Conservation (phyloP, 2,797 vertebrate species). For the Coranthus polyacanthus region DNA sequence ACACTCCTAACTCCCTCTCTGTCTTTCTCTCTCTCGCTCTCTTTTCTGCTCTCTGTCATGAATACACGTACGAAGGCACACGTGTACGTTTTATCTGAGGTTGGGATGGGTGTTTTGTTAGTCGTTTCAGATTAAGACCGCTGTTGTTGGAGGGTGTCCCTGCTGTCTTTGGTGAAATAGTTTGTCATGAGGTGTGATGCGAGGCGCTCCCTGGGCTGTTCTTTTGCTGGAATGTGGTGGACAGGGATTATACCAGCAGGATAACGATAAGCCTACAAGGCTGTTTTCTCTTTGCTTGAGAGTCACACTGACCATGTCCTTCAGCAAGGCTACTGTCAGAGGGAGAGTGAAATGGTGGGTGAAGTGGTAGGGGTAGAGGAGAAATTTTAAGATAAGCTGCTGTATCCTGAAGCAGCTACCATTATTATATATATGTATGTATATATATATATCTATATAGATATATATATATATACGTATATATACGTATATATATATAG, state of each 20-base stretch:
- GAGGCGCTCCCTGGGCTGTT: conserved; percentile 28
- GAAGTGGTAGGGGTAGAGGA: conserved; percentile 12
- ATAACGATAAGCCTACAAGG: conserved; percentile 82
- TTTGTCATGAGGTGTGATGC: conserved; percentile 67
- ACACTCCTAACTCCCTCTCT: conserved; percentile 32
- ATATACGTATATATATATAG: too few species aligned
- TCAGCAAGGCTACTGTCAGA: conserved; percentile 54
- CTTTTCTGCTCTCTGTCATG: not conserved
- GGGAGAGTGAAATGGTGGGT: conserved; percentile 33
- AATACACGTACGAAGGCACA: conserved; percentile 1
- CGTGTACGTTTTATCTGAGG: conserved; percentile 34
- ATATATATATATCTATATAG: too few species aligned
- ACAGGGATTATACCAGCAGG: conserved; percentile 83
- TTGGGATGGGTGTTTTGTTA: conserved; percentile 20
- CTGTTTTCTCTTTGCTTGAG: conserved; percentile 64
- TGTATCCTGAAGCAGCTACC: conserved; percentile 23
- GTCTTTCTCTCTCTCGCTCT: conserved; percentile 13
- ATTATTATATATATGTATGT: conserved; percentile 15
- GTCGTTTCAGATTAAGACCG: conserved; percentile 65
- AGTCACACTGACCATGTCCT: conserved; percentile 60
- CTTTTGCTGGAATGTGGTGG: conserved; percentile 47
- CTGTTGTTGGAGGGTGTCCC: conserved; percentile 77
- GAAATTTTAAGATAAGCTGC: conserved; percentile 28
- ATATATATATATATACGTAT: too few species aligned
- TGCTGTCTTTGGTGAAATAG: conserved; percentile 74